Percentiles rank a stretch among this genome's conserved stretches.
Conservation (phyloP, 1,140 invertebrate genomes). For the Apocrypta bakeri region DNA sequence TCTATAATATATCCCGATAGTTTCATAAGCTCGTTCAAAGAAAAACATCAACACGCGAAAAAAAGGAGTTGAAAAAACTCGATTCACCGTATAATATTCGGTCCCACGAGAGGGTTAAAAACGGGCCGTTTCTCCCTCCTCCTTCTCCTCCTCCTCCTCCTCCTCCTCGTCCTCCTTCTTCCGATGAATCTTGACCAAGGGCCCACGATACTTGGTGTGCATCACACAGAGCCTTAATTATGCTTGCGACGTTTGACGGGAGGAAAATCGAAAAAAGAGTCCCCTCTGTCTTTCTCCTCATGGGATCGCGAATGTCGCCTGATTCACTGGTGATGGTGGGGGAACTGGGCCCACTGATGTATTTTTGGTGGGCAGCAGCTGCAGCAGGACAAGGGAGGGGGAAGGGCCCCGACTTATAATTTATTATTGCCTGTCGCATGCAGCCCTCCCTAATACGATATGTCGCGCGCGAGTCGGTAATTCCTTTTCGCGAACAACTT, state of each 20-base stretch:
- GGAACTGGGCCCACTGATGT: conserved; percentile 4
- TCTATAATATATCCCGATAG: too few relatives aligned
- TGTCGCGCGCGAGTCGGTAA: background rate
- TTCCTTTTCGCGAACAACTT: conserved; percentile 17
- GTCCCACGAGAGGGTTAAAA: conserved; percentile 21
- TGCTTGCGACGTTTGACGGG: background rate
- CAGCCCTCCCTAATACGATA: conserved; percentile 13
- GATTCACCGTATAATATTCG: background rate
- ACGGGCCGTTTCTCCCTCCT: background rate
- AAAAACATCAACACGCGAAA: background rate
- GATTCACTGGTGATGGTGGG: background rate
- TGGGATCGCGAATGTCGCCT: background rate
- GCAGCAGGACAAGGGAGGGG: background rate
- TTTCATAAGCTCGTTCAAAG: too few relatives aligned
- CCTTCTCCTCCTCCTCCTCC: too few relatives aligned
- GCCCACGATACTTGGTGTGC: background rate
- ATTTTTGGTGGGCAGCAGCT: conserved; percentile 24
- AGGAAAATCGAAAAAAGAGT: conserved; percentile 39
- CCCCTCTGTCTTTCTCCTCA: background rate
- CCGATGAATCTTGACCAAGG: background rate
- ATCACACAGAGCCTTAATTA: conserved; percentile 15
- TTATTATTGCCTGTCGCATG: conserved; percentile 21
- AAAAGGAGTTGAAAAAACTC: background rate
- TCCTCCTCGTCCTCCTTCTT: background rate
- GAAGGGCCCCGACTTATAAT: conserved; percentile 10